Percentiles rank a stretch among this genome's conserved stretches.
Conservation (phyloP, 2,113 vertebrate species). For the Alethe diademata region DNA sequence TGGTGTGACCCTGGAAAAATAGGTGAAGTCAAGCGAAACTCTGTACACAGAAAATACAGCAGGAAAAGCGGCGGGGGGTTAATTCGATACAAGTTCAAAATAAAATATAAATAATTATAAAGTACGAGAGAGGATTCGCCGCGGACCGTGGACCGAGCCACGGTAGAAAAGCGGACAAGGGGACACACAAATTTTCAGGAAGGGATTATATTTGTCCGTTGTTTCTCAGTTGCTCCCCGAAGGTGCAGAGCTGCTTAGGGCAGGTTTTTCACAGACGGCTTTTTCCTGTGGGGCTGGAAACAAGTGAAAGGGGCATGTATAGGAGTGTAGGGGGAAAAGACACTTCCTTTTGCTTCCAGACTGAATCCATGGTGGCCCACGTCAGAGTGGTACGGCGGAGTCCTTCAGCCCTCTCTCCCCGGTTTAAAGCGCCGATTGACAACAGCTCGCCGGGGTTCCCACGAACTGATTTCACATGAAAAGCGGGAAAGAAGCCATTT, state of each 20-base stretch:
- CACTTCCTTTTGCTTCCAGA: neutral
- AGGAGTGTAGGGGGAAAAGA: fast-evolving
- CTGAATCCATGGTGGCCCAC: neutral
- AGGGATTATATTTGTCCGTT: neutral
- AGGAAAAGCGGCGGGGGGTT: neutral
- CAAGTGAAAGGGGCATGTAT: neutral
- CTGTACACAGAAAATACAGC: neutral
- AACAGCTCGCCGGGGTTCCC: neutral
- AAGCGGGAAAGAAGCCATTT: neutral
- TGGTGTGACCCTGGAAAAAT: neutral
- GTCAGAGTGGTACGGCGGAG: neutral
- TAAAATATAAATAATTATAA: neutral
- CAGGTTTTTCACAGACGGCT: neutral
- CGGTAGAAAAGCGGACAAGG: neutral
- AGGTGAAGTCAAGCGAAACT: neutral
- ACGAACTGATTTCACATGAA: neutral
- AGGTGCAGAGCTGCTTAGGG: neutral
- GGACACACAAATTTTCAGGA: neutral
- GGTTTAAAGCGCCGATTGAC: neutral
- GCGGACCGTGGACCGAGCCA: neutral
- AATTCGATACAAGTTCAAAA: neutral
- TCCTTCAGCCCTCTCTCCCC: neutral
- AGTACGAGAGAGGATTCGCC: neutral
- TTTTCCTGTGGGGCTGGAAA: neutral
- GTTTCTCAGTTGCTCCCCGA: neutral